Evolutionary conservation across 2,888 invertebrate species (phyloP).

Genomic region (Temnothorax unifasciatus): DNA sequence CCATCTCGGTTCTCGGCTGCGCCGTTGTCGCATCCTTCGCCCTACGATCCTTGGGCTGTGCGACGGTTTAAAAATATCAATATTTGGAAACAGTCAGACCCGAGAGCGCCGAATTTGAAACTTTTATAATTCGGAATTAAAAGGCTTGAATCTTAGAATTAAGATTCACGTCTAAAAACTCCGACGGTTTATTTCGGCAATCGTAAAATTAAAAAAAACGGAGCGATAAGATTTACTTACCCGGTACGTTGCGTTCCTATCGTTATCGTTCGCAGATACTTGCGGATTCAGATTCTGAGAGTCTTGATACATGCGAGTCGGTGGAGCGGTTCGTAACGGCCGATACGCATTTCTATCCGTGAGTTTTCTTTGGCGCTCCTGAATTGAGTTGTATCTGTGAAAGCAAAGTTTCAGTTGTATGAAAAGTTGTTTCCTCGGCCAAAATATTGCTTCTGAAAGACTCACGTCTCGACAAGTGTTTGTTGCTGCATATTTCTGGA

Average conservation of each 20-base stretch:
- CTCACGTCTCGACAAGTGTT: conserved; percentile 68
- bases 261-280: conserved; percentile 26
- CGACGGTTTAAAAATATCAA: conserved; percentile 14
- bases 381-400: conserved; percentile 65
- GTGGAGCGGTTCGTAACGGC: conserved; percentile 49
- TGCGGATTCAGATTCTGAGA: conserved; percentile 32
- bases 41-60: conserved; percentile 61
- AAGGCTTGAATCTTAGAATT: background rate
- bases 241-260: conserved; percentile 48
- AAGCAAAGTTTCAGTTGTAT: conserved; percentile 19
- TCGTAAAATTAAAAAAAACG: background rate
- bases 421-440: background rate
- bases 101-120: background rate
- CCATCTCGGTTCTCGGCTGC: conserved; percentile 55
- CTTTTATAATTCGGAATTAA: background rate
- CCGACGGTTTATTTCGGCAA: background rate
- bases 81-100: background rate
- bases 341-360: conserved; percentile 57
- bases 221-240: conserved; percentile 49
- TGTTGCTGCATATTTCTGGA: conserved; percentile 58
- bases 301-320: conserved; percentile 52
- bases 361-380: conserved; percentile 64
- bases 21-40: conserved; percentile 56
- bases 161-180: background rate
- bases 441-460: background rate